Evolutionary conservation across 35 echinoderm and acorn worm genomes (phyloP).

Genomic region (Patiria miniata): DNA sequence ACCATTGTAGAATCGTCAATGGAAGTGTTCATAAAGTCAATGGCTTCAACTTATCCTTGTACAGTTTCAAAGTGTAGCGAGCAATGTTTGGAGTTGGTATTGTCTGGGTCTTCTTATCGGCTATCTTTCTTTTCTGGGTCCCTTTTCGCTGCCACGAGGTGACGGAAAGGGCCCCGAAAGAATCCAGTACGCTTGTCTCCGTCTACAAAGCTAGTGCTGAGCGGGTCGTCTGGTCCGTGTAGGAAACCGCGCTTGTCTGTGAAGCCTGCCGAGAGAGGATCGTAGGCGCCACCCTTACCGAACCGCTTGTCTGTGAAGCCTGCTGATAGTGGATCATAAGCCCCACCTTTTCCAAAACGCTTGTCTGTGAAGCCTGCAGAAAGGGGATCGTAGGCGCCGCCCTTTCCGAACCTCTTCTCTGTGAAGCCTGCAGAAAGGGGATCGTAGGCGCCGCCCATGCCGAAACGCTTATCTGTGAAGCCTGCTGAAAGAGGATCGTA

Average conservation of each 20-base stretch:
- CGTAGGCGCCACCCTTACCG: not conserved
- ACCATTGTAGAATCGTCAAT: too few species aligned
- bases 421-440: constrained; percentile 6
- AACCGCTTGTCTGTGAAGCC: constrained; percentile 16
- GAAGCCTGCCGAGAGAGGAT: not conserved
- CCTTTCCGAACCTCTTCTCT: not conserved
- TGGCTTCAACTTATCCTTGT: too few species aligned
- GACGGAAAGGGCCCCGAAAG: not conserved
- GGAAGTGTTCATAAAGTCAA: too few species aligned
- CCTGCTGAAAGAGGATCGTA: constrained; percentile 1
- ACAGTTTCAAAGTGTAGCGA: too few species aligned
- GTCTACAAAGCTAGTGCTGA: constrained; percentile 1
- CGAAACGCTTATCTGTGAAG: constrained; percentile 17
- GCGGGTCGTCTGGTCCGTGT: not conserved
- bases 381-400: not conserved
- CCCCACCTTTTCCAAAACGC: not conserved
- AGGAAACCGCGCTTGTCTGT: constrained; percentile 9
- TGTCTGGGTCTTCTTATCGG: not conserved
- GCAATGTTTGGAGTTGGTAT: too few species aligned
- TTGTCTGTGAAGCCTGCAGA: constrained; percentile 8
- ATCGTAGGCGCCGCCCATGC: not conserved
- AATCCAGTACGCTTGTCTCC: constrained; percentile 1
- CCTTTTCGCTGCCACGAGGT: not conserved
- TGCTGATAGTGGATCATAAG: not conserved
- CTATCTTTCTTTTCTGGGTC: constrained; percentile 6